phyloP scores from a whole-genome alignment of 2,113 vertebrate genomes.

The Urocitellus parryii region DNA sequence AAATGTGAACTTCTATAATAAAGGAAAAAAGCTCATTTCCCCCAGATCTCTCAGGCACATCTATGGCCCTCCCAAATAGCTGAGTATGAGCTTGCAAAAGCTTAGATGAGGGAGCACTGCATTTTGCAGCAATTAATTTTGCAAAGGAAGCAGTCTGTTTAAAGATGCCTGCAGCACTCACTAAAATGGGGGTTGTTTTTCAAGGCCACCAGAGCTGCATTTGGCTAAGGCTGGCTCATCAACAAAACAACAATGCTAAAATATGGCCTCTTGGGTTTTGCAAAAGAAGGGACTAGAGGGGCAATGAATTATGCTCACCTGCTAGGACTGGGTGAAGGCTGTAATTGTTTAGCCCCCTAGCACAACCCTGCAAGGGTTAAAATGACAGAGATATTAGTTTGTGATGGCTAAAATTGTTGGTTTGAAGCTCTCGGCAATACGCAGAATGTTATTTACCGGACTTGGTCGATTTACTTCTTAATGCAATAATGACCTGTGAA shows the following conservation, averaged over 20 bases:
- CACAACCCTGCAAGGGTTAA: conserved; percentile 90
- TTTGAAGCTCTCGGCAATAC: conserved; percentile 90
- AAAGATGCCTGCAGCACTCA: conserved; percentile 86
- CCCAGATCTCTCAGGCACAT: conserved; percentile 74
- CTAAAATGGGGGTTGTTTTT: conserved; percentile 89
- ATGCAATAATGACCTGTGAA: conserved; percentile 94
- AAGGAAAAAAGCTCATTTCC: conserved; percentile 76
- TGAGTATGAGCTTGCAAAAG: conserved; percentile 85
- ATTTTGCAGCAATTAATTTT: conserved; percentile 90
- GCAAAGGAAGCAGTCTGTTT: conserved; percentile 90
- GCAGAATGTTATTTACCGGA: conserved; percentile 92
- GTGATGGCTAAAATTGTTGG: conserved; percentile 87
- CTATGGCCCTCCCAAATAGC: conserved; percentile 82
- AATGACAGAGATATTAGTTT: conserved; percentile 89
- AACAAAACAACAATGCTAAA: conserved; percentile 88
- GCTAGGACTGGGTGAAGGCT: conserved; percentile 87
- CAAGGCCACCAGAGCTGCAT: conserved; percentile 86
- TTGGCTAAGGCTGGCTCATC: conserved; percentile 87
- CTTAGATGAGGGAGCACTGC: conserved; percentile 81
- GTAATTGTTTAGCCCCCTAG: conserved; percentile 89
- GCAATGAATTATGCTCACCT: conserved; percentile 90
- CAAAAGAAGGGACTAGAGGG: conserved; percentile 83
- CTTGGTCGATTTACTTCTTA: conserved; percentile 93
- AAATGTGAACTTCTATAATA: conserved; percentile 62
- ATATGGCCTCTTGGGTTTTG: conserved; percentile 84